Evolutionary conservation across 1,140 invertebrate species (phyloP), one percentile per base, ranked within the genome.

Genomic region (Neotoxoptera formosana): DNA sequence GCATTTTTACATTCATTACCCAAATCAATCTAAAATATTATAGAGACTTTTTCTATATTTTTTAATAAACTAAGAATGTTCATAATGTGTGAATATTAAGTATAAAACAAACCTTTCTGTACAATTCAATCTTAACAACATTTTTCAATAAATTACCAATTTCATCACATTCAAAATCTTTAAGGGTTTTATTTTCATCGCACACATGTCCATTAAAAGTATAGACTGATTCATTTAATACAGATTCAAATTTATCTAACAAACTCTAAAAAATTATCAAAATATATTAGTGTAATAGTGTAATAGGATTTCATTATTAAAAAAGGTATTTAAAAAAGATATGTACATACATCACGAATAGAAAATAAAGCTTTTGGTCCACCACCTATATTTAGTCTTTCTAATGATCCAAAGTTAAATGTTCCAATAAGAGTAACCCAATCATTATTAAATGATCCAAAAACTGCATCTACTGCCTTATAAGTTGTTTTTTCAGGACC

Each of bases 381-480:
- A 83, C 91, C 91, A n/a, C 48, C 36, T 36, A 93, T 36, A 93
- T 93, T 86, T 86, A 93, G 20, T 23, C 30, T 45, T 53, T 86
- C 91, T 34, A 93, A 25, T 86, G 91, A 6, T 53, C 81, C 91
- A 86, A 93, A 93, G n/a, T 93, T 93, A 84, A 93, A 93, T 53
- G 48, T 93, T 93, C 91, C 91, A n/a, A 93, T 21, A 56, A 93
- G 48, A 30, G n/a, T 93, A 1, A 93, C 34, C 91, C 91, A 93
- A 84, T 93, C 91, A 53, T 83, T 93, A 41, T 93, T 51, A 36
- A 83, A 84, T 53, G 81, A 56, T 86, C 60, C 34, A 56, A 56
- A 93, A 41, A 36, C 7, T 9, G 25, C 7, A 84, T 93, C 81
- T 53, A 93, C 25, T 9, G 48, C 25, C 47, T 93, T 93, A 21